These are phyloP conservation scores for Frankliniella intonsa DNA, from an alignment of 2,888 invertebrate genomes.

Conservation along the genomic window DNA sequence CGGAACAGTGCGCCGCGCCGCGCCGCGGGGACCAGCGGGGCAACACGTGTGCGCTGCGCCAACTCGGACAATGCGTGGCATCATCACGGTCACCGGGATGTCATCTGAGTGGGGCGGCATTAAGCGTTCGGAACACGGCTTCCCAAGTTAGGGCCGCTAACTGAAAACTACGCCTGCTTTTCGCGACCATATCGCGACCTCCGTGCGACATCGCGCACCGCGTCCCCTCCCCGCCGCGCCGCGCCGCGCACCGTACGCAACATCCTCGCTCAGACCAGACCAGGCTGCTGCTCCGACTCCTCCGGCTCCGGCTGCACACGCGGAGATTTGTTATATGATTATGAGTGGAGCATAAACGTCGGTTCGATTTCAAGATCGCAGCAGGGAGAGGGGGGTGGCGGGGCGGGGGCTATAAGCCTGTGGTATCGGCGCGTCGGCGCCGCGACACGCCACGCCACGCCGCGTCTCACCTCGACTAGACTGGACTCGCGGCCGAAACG, in stretches of 20 bases:
- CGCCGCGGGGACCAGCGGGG: background rate
- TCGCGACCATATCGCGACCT: no score
- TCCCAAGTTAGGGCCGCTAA: no score
- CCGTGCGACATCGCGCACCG: background rate
- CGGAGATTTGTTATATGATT: background rate
- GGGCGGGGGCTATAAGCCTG: background rate
- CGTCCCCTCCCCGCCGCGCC: background rate
- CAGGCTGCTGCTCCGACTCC: background rate
- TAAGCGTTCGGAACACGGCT: no score
- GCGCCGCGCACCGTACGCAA: background rate
- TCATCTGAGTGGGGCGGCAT: no score
- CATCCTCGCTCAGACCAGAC: background rate
- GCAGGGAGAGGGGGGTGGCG: background rate
- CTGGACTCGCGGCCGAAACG: background rate
- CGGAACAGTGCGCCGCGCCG: background rate
- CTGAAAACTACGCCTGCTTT: no score
- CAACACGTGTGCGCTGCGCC: no score
- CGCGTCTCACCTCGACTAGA: background rate
- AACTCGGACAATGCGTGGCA: no score
- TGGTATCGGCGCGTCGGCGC: background rate
- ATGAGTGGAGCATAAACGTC: background rate
- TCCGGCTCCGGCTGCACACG: background rate
- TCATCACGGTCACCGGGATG: no score
- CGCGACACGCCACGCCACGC: background rate
- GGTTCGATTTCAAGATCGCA: conserved; percentile 3